Conservation (phyloP, 1,140 invertebrate species). For the Trichonephila clavata region DNA sequence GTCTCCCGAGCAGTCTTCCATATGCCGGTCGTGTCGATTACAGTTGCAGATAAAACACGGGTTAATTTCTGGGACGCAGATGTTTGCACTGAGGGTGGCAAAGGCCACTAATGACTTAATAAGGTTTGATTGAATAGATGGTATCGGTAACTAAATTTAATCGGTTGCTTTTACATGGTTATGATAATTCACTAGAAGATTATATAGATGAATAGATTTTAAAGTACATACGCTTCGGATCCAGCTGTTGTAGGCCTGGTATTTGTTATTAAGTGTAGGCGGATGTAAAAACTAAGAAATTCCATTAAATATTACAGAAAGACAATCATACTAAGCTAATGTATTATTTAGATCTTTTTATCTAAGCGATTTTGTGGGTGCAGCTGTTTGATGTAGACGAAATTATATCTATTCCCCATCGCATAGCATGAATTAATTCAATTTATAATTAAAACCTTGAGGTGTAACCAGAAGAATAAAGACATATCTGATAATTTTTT, state of each 20-base stretch:
- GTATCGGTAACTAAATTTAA: not conserved
- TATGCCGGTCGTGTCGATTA: conserved; percentile 58
- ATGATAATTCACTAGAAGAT: not conserved
- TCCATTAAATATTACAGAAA: not conserved
- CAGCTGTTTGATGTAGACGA: not conserved
- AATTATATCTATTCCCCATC: not conserved
- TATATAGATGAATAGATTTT: not conserved
- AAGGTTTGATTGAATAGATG: conserved; percentile 4
- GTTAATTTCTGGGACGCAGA: not conserved
- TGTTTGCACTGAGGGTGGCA: conserved; percentile 12
- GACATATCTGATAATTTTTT: not conserved
- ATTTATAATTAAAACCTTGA: not conserved
- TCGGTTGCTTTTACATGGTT: not conserved
- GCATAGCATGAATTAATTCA: not conserved
- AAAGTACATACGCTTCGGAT: not conserved
- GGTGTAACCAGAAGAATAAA: not conserved
- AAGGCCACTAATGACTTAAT: conserved; percentile 45
- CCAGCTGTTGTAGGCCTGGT: not conserved
- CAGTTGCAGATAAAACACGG: conserved; percentile 38
- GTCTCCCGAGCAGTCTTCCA: not conserved
- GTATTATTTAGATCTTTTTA: not conserved
- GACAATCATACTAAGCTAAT: not conserved
- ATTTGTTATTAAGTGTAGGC: not conserved
- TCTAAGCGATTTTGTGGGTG: not conserved
- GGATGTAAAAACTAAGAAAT: not conserved